These are phyloP conservation scores for Chrysomela aeneicollis DNA, from an alignment of 2,888 invertebrate species.

Conservation along the genomic window DNA sequence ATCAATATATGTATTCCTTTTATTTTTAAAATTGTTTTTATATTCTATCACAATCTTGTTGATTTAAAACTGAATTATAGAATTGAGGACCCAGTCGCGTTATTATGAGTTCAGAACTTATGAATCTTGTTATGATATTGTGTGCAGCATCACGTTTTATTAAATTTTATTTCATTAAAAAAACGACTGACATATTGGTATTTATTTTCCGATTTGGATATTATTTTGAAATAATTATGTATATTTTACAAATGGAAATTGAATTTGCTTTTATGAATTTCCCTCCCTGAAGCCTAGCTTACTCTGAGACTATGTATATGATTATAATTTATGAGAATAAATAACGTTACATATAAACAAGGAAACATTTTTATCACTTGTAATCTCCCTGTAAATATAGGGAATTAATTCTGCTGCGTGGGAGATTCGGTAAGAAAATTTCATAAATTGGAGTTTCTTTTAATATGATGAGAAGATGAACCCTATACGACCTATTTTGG, in stretches of 20 bases:
- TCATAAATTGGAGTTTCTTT: no score
- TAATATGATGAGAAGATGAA: no score
- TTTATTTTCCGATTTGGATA: conserved; percentile 16
- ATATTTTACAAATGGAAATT: background rate
- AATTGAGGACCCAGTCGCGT: conserved; percentile 14
- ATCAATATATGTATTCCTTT: conserved; percentile 28
- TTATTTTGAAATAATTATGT: background rate
- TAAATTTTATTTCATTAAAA: conserved; percentile 22
- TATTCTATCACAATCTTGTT: conserved; percentile 15
- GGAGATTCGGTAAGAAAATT: no score
- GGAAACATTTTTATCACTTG: background rate
- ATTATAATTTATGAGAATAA: conserved; percentile 35
- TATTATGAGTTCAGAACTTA: conserved; percentile 3
- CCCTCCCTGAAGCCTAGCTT: conserved; percentile 29
- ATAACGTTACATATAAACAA: conserved; percentile 26
- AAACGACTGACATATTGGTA: conserved; percentile 22
- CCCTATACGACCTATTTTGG: no score
- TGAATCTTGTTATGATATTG: conserved; percentile 17
- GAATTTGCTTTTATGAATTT: background rate
- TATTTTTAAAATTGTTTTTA: conserved; percentile 8
- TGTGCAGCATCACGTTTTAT: conserved; percentile 27
- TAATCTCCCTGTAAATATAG: no score
- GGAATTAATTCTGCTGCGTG: no score
- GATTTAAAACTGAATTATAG: conserved; percentile 23
- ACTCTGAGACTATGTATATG: conserved; percentile 32